Evolutionary conservation across 2,113 vertebrate genomes (phyloP).

Genomic region (Dasyurus viverrinus): DNA sequence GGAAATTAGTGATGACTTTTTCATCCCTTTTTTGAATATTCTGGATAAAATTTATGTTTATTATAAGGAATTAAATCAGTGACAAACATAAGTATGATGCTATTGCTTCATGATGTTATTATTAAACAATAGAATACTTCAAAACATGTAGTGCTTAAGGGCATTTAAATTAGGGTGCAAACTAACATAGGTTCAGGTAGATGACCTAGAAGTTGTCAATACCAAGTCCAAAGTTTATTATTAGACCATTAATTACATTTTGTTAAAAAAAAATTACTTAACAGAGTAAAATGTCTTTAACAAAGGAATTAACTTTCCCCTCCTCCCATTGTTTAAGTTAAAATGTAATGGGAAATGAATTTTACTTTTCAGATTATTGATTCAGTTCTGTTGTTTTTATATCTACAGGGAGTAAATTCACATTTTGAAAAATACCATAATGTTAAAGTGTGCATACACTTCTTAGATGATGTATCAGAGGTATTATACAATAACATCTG

Average conservation of each 20-base stretch:
- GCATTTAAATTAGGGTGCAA: not conserved
- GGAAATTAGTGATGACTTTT: slow-evolving; percentile 32
- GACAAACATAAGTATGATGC: not conserved
- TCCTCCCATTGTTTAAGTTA: slow-evolving; percentile 52
- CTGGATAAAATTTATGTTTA: slow-evolving; percentile 33
- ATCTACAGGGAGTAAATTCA: slow-evolving; percentile 61
- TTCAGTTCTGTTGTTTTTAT: slow-evolving; percentile 68
- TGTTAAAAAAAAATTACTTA: not conserved
- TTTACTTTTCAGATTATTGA: slow-evolving; percentile 73
- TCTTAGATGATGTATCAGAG: slow-evolving; percentile 62
- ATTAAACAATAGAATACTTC: not conserved
- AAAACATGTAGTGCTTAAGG: slow-evolving; percentile 5
- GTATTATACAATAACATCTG: slow-evolving; percentile 75
- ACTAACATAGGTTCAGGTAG: not conserved
- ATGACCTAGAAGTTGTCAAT: not conserved
- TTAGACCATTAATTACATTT: not conserved
- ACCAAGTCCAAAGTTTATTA: not conserved
- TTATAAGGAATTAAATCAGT: not conserved
- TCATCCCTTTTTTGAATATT: slow-evolving; percentile 40
- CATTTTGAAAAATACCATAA: slow-evolving; percentile 68
- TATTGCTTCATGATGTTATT: not conserved
- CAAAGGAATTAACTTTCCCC: slow-evolving; percentile 43
- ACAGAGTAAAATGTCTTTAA: not conserved
- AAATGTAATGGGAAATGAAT: slow-evolving; percentile 52
- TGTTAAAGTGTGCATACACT: slow-evolving; percentile 55